Conservation (phyloP, 2,888 invertebrate species). For the Mesorhabditis belari region DNA sequence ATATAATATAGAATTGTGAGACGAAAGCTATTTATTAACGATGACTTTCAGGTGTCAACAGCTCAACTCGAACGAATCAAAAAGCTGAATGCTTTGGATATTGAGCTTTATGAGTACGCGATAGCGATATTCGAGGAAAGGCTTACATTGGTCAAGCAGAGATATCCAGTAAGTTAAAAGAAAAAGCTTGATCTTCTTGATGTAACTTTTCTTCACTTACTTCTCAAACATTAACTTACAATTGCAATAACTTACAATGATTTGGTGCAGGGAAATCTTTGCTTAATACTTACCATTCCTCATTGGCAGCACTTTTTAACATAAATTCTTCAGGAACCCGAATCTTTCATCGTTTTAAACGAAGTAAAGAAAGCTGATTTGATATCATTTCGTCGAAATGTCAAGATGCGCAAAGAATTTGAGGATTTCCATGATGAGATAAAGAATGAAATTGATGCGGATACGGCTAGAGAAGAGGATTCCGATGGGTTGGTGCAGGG, state of each 20-base stretch:
- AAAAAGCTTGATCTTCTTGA: no score
- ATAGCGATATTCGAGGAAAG: conserved; percentile 72
- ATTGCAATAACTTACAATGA: no score
- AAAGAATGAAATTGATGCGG: no score
- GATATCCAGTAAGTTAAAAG: background rate
- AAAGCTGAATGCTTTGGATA: conserved; percentile 77
- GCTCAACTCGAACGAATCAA: conserved; percentile 63
- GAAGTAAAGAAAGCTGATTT: background rate
- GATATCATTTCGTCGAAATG: background rate
- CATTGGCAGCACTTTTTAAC: no score
- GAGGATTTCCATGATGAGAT: no score
- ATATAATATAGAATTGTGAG: no score
- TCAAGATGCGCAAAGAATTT: background rate
- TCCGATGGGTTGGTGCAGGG: background rate
- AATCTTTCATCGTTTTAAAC: background rate
- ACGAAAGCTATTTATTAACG: no score
- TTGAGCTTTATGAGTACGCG: conserved; percentile 87
- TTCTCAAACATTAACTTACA: no score
- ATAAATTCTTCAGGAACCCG: background rate
- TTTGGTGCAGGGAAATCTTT: no score
- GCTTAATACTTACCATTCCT: no score
- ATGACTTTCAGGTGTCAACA: no score
- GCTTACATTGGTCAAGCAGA: conserved; percentile 58
- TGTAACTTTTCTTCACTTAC: no score
- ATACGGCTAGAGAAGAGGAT: background rate